These are phyloP conservation scores for Agrochola circellaris DNA, from an alignment of 2,888 invertebrate species.

Conservation along the genomic window DNA sequence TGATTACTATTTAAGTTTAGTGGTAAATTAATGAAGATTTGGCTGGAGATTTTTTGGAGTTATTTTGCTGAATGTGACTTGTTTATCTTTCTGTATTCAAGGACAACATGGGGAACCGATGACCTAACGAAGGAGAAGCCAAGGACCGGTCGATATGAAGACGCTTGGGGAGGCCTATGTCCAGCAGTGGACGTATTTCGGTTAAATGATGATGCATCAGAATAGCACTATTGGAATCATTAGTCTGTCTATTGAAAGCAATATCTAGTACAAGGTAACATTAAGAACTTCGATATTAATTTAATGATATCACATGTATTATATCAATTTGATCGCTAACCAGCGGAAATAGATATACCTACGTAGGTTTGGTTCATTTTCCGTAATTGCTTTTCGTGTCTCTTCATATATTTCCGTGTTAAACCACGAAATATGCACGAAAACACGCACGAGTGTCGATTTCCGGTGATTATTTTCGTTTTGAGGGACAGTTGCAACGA, in stretches of 20 bases:
- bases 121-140: no score
- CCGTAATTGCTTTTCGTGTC: conserved; percentile 48
- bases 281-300: background rate
- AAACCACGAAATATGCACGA: conserved; percentile 32
- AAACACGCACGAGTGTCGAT: conserved; percentile 43
- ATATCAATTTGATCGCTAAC: background rate
- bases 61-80: background rate
- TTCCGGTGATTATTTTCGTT: conserved; percentile 50
- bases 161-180: no score
- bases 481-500: conserved; percentile 43
- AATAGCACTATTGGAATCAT: background rate
- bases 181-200: no score
- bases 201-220: background rate
- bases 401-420: conserved; percentile 47
- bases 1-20: background rate
- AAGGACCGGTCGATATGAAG: no score
- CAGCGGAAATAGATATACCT: conserved; percentile 16
- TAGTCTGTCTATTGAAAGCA: background rate
- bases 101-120: no score
- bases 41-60: background rate
- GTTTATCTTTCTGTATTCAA: background rate
- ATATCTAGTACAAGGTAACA: conserved; percentile 12
- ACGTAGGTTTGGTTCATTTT: conserved; percentile 19
- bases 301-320: conserved; percentile 1
- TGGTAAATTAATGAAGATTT: conserved; percentile 3